phyloP scores from a whole-genome alignment of 2,797 vertebrate genomes.

The Rhinophrynus dorsalis region DNA sequence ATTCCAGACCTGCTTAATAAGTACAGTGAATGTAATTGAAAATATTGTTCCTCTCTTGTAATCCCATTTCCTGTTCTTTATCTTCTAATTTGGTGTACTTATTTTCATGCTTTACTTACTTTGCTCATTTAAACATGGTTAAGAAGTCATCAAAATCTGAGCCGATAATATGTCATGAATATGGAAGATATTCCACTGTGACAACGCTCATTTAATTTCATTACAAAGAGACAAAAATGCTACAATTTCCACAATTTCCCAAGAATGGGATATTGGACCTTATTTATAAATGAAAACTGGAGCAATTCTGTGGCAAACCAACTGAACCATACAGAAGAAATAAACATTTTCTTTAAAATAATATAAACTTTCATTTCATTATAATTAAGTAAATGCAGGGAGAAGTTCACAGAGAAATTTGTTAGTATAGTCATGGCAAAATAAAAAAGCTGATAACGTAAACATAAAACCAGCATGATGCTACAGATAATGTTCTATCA shows the following conservation, averaged over 20 bases:
- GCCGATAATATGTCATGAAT: slow-evolving; percentile 47
- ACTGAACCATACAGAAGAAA: no score
- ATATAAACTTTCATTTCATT: no score
- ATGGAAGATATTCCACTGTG: slow-evolving; percentile 45
- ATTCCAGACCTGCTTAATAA: slow-evolving; percentile 30
- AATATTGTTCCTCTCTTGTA: slow-evolving; percentile 41
- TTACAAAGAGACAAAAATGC: slow-evolving; percentile 19
- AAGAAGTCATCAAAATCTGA: slow-evolving; percentile 44
- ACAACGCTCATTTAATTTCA: slow-evolving; percentile 45
- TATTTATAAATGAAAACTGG: no score
- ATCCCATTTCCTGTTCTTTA: slow-evolving; percentile 37
- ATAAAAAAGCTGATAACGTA: no score
- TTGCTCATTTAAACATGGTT: slow-evolving; percentile 41
- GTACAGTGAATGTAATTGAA: slow-evolving; percentile 31
- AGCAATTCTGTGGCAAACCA: no score
- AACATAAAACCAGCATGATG: no score
- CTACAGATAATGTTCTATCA: no score
- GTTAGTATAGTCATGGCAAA: no score
- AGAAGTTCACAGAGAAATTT: no score
- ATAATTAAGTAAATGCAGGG: no score
- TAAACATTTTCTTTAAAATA: no score
- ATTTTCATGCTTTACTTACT: slow-evolving; percentile 46
- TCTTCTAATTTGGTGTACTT: slow-evolving; percentile 44
- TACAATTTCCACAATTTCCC: slow-evolving; percentile 13
- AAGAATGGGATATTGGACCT: no score